Evolutionary conservation across 2,888 invertebrate genomes (phyloP), one percentile per base, ranked within the genome.

Genomic region (Lasius fuliginosus): DNA sequence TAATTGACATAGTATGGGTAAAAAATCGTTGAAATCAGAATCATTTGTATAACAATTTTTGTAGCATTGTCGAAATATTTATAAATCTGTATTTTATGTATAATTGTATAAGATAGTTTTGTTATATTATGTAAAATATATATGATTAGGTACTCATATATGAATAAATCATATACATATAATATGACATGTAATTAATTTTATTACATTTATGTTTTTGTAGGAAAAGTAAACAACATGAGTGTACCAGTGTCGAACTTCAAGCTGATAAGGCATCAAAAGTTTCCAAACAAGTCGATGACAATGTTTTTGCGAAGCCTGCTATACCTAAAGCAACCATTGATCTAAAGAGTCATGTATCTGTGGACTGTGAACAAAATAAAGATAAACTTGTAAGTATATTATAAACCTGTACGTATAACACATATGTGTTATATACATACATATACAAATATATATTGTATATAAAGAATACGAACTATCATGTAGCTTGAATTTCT

Each of bases 241-340:
- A 94, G 83, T 91, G 92, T 27, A 62, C 88, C n/a, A 85, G 85
- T 67, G 73, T 84, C 46, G 93, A 93, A 81, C 82, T 87, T 77
- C 88, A 90, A 27, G 91, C 86, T 62, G 92, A 93, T 23, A 92
- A 92, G 58, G 68, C 74, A 62, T 84, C 88, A 75, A 90, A 92
- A 83, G 71, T 85, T 65, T 90, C 84, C 33, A 90, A 88, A 85
- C 86, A 86, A 82, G 27, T 69, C 1, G 92, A 93, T 27, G 92
- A 93, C 76, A 88, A 91, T 87, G 91, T 94, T 84, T 94, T 95
- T 90, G 88, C 93, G 46, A 94, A 94, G 84, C 94, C 94, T 81
- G 90, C 90, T 64, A 93, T 94, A 87, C 94, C 94, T 82, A 93
- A 93, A 85, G 90, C 91, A 56, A 67, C 77, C 46, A 76, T 74